These are phyloP conservation scores for Phenacoccus solenopsis DNA, from an alignment of 1,140 invertebrate species.

Conservation along the genomic window DNA sequence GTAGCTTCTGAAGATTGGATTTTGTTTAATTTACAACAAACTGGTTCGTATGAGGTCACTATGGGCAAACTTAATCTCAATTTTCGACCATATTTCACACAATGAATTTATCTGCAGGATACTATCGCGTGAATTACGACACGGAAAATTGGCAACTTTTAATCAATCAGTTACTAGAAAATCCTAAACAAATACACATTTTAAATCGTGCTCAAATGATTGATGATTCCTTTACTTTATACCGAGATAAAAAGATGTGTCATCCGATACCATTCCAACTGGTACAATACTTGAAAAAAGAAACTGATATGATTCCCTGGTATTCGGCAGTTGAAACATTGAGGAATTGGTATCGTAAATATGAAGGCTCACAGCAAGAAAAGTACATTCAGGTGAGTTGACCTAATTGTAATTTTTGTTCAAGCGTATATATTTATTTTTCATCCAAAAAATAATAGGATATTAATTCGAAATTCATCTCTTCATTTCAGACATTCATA, in stretches of 20 bases:
- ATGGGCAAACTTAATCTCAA: neutral
- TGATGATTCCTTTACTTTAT: slow-evolving; percentile 40
- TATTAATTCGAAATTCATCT: neutral
- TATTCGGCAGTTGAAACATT: slow-evolving; percentile 30
- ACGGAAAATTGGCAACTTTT: slow-evolving; percentile 44
- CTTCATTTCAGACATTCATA: neutral
- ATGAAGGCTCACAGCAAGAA: neutral
- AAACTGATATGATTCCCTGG: slow-evolving; percentile 47
- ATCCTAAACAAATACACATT: slow-evolving; percentile 35
- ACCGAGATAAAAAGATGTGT: slow-evolving; percentile 40
- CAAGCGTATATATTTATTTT: neutral
- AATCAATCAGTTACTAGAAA: slow-evolving; percentile 34
- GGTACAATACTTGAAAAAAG: slow-evolving; percentile 43
- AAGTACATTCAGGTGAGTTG: neutral
- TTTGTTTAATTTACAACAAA: slow-evolving; percentile 64
- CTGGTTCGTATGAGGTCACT: slow-evolving; percentile 38
- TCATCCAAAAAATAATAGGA: neutral
- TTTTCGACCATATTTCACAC: neutral
- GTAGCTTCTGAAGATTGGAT: slow-evolving; percentile 49
- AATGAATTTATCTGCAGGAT: slow-evolving; percentile 33
- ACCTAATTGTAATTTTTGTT: neutral
- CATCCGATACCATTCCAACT: slow-evolving; percentile 46
- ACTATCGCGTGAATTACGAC: slow-evolving; percentile 52
- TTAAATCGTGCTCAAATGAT: slow-evolving; percentile 51
- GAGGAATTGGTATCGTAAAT: neutral